phyloP scores from a whole-genome alignment of 2,888 invertebrate species.

The Helicoverpa assulta region DNA sequence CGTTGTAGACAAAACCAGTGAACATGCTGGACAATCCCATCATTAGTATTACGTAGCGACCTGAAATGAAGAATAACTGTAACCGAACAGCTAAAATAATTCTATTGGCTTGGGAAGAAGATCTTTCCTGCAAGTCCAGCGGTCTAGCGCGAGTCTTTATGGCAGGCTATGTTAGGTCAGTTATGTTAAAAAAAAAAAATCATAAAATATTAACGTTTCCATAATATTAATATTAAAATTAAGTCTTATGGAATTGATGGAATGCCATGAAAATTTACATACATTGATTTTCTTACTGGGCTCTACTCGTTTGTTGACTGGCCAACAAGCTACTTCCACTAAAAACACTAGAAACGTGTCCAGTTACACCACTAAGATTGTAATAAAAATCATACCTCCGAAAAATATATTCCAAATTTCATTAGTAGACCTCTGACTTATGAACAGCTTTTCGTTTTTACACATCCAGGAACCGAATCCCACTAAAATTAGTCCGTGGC shows the following conservation, averaged over 20 bases:
- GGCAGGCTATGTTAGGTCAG: too few species aligned
- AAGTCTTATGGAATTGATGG: too few species aligned
- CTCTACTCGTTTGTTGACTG: too few species aligned
- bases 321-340: background rate
- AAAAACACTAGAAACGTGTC: background rate
- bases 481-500: conserved; percentile 95
- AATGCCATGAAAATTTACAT: too few species aligned
- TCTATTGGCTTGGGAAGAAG: too few species aligned
- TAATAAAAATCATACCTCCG: conserved; percentile 84
- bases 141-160: too few species aligned
- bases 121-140: too few species aligned
- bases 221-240: too few species aligned
- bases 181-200: too few species aligned
- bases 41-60: conserved; percentile 98
- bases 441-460: conserved; percentile 92
- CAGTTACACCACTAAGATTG: background rate
- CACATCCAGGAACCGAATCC: conserved; percentile 94
- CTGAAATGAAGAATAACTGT: conserved; percentile 76
- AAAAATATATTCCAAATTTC: conserved; percentile 99
- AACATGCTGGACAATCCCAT: conserved; percentile 99
- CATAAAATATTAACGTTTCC: too few species aligned
- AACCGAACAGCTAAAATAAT: too few species aligned
- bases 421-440: conserved; percentile 90
- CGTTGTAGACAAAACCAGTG: conserved; percentile 99
- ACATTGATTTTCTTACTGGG: too few species aligned